Conservation (phyloP, 2,113 vertebrate species). For the Nothoprocta perdicaria region DNA sequence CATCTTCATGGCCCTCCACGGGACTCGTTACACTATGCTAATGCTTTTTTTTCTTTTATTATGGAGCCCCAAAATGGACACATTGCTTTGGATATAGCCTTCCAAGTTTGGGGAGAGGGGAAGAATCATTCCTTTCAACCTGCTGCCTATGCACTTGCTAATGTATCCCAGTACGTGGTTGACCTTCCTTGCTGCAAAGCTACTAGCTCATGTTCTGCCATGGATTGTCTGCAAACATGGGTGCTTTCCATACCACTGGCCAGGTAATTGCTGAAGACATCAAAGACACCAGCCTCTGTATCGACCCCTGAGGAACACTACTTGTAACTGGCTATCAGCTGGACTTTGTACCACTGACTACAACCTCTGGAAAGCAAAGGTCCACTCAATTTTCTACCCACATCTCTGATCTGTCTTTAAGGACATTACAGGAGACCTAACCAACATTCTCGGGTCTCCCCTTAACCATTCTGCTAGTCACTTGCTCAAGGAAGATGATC, state of each 20-base stretch:
- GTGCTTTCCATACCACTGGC: not conserved
- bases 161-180: not conserved
- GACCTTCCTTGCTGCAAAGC: not conserved
- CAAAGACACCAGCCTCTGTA: not conserved
- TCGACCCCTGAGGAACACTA: not conserved
- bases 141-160: not conserved
- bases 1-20: fast-evolving
- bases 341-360: not conserved
- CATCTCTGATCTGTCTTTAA: not conserved
- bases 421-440: not conserved
- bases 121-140: not conserved
- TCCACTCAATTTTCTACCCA: not conserved
- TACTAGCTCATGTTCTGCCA: not conserved
- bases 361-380: not conserved
- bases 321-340: not conserved
- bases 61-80: not conserved
- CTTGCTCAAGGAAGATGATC: not conserved
- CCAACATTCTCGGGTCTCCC: not conserved
- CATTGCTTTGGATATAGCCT: not conserved
- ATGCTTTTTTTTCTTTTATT: not conserved
- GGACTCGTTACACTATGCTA: not conserved
- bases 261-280: not conserved
- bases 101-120: not conserved
- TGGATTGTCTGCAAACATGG: not conserved
- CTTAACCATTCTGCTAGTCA: not conserved